Evolutionary conservation across 1,140 invertebrate species (phyloP).

Genomic region (fruit fly (Drosophila melanogaster)): Release_6_plus_ISO1_MT NT_033777.3:16858501-16859000

Average conservation of each 20-base stretch:
- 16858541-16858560: constrained; percentile 25
- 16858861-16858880: constrained; percentile 14
- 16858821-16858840: background rate
- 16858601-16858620: constrained; percentile 26
- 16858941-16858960: constrained; percentile 15
- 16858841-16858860: constrained; percentile 3
- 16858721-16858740: constrained; percentile 14
- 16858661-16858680: constrained; percentile 1
- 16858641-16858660: constrained; percentile 26
- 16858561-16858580: constrained; percentile 39
- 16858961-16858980: constrained; percentile 14
- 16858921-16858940: constrained; percentile 1
- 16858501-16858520: constrained; percentile 38
- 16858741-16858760: background rate
- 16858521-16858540: constrained; percentile 35
- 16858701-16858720: constrained; percentile 12
- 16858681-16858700: constrained; percentile 16
- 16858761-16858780: background rate
- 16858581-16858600: constrained; percentile 36
- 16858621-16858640: constrained; percentile 18
- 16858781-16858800: background rate
- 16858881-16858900: background rate
- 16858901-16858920: constrained; percentile 9
- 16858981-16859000: constrained; percentile 27
- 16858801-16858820: background rate